Evolutionary conservation across 2,888 invertebrate species (phyloP), one percentile per base, ranked within the genome.

Genomic region (Xanthia icteritia): DNA sequence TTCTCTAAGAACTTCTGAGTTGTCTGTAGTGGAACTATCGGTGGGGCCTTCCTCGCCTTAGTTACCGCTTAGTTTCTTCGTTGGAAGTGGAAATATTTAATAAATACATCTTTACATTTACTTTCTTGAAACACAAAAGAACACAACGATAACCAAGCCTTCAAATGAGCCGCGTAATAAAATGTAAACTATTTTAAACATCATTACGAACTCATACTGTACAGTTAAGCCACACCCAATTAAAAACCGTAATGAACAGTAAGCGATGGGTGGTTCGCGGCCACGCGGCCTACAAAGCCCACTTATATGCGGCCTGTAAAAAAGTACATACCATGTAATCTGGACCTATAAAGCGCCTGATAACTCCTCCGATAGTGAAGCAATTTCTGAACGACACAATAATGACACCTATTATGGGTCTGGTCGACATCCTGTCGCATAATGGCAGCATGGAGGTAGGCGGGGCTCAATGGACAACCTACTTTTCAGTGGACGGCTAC

Each of bases 351-450:
- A 96, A 96, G 89, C 89, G 89, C 93, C 91, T 95, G 96, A 96
- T 96, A 95, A 93, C 94, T 95, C 94, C 89, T 94, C 94, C 95
- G 96, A 96, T 96, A 96, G 95, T 94, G 90, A 93, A 94, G 95
- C 96, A 96, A 96, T 96, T 96, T 96, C 96, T 94, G 95, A 93
- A 94, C 95, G 95, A 94, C 95, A 94, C 93, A 91, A 92, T 96
- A 96, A 96, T 96, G 96, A 96, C 96, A 96, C 93, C 95, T 95
- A 96, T 96, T 96, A 96, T 91, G 88, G 89, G 91, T 91, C 89
- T 91, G 91, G 85, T 85, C 94, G 92, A 90, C 94, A 92, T 93
- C 94, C 94, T 96, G 96, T 95, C 96, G 95, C 95, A 94, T 95
- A 95, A 92, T 93, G 90, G 92, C 90, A 85, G 88, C 88, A 76